Percentiles rank a stretch among this genome's conserved stretches.
phyloP scores from a whole-genome alignment of 35 echinoderm and acorn worm species.

The Acanthaster planci region DNA sequence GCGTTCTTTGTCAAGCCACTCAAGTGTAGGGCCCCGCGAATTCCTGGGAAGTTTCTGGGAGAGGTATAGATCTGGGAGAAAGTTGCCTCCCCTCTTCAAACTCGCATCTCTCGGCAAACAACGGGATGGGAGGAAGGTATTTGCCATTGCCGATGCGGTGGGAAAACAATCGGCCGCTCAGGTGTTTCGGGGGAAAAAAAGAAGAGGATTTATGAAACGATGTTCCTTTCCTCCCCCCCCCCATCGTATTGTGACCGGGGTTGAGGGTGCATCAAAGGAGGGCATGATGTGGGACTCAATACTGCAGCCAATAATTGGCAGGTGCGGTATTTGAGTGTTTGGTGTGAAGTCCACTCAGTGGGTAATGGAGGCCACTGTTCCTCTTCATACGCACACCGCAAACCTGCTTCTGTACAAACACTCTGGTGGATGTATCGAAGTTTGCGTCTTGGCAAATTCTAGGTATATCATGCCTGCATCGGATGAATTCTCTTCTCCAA shows the following conservation, averaged over 20 bases:
- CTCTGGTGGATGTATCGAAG: not conserved
- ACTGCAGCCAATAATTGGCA: not conserved
- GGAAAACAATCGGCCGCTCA: not conserved
- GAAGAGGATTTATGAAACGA: not conserved
- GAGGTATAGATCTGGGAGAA: not conserved
- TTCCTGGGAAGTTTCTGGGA: not conserved
- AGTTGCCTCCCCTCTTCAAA: conserved; percentile 5
- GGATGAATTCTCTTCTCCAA: no score
- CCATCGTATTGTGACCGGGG: no score
- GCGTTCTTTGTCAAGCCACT: conserved; percentile 9
- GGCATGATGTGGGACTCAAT: not conserved
- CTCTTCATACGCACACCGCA: not conserved
- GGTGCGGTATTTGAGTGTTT: conserved; percentile 3
- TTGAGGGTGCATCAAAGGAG: conserved; percentile 1
- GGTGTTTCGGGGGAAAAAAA: not conserved
- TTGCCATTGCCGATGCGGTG: not conserved
- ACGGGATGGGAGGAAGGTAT: not conserved
- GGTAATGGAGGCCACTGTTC: not conserved
- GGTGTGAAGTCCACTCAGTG: not conserved
- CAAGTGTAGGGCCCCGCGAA: not conserved
- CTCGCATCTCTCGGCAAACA: not conserved
- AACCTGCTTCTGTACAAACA: not conserved
- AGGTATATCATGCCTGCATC: no score
- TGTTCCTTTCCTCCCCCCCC: no score
- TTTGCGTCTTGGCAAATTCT: not conserved